Evolutionary conservation across 2,113 vertebrate genomes (phyloP), one percentile per base, ranked within the genome.

Genomic region (Hemiprocne comata): DNA sequence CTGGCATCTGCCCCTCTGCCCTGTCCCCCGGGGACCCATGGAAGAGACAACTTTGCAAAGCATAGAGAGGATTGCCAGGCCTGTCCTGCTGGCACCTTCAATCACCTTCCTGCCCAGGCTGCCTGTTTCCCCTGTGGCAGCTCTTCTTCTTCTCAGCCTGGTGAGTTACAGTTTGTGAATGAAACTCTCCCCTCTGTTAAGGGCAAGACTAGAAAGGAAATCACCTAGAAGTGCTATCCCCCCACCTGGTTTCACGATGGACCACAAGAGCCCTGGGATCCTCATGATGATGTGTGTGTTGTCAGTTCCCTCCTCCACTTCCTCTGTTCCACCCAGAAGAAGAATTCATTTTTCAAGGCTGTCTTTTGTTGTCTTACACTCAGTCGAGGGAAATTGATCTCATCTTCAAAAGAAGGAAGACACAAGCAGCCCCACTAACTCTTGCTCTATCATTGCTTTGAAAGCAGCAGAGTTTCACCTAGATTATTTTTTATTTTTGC

Each of bases 61-160:
- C 90, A 51, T 4, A 9, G 66, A 2, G 93, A 61, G 19, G 98
- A 98, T 20, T 99, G 99, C 93, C 97, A 97, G 69, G 93, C 97
- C n/a, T 99, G 99, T 94, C 98, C 99, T 11, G 85, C 92, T 25
- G 98, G 96, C 64, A 98, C 99, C 93, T 99, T 99, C 96, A 99
- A 98, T 50, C 98, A 99, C 83, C 93, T 98, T 54, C 94, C 97
- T 28, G 99, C 97, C 40, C 99, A 99, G 96, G 94, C 96, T 38
- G 98, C 98, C 50, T 99, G 99, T 72, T 98, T 99, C 57, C 98
- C 98, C 64, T 99, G 99, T 7, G 98, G 99, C 66, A 99, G 98
- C 93, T 98, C 98, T 4, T 99, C 99, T 40, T 98, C 96, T 46
- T 99, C 99, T 28, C 69, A 77, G 67, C 81, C 96, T 26, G 99